Conservation (phyloP, 2,888 invertebrate species). For the Sceliomorpha sp. region DNA sequence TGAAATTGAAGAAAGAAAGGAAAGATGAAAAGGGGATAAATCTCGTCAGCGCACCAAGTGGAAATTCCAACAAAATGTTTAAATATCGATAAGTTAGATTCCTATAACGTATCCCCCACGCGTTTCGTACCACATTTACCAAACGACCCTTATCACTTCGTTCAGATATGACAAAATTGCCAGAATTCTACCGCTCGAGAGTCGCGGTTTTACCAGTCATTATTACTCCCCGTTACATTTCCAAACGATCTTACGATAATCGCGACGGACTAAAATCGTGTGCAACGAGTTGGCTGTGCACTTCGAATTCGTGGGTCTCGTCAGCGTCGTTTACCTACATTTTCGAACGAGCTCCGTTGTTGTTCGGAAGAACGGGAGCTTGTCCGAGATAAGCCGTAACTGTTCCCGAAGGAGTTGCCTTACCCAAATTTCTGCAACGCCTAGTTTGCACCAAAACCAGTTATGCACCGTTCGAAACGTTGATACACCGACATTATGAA, state of each 20-base stretch:
- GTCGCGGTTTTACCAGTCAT: too few species aligned
- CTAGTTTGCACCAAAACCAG: constrained; percentile 63
- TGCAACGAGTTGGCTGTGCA: constrained; percentile 26
- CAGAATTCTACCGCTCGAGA: too few species aligned
- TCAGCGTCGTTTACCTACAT: constrained; percentile 45
- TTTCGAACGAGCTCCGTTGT: constrained; percentile 28
- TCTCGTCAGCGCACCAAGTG: too few species aligned
- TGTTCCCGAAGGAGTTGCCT: constrained; percentile 72
- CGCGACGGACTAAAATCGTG: constrained; percentile 27
- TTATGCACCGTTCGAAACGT: constrained; percentile 63
- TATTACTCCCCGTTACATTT: constrained; percentile 20
- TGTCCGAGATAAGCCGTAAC: constrained; percentile 70
- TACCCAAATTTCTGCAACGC: constrained; percentile 72
- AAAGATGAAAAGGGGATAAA: too few species aligned
- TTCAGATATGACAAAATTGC: too few species aligned
- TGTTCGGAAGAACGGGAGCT: constrained; percentile 62
- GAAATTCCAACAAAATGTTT: too few species aligned
- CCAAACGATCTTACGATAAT: constrained; percentile 37
- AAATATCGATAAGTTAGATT: too few species aligned
- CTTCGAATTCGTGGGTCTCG: constrained; percentile 43
- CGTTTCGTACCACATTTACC: too few species aligned
- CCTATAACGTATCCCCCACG: too few species aligned
- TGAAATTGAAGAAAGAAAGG: too few species aligned
- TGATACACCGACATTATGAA: constrained; percentile 33
- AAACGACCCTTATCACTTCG: too few species aligned